A percentile compares a stretch with the other conserved stretches of the same genome.
These are phyloP conservation scores for Leguminivora glycinivorella DNA, from an alignment of 1,140 invertebrate genomes.

Conservation along the genomic window DNA sequence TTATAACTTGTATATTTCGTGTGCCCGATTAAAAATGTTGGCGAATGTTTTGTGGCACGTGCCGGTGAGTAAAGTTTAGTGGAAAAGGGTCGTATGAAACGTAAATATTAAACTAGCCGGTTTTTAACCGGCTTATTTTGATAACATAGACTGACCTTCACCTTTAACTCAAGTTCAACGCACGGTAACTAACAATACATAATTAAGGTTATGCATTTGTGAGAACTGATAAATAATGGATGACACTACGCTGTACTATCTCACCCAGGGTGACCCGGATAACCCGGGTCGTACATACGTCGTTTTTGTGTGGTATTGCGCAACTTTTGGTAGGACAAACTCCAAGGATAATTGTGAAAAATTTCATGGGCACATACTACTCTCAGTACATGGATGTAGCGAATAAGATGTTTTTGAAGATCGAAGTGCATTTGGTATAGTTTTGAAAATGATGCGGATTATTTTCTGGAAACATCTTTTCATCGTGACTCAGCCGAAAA, in stretches of 20 bases:
- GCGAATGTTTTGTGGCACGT: neutral
- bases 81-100: neutral
- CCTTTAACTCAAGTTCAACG: slow-evolving; percentile 28
- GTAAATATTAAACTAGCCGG: neutral
- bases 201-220: slow-evolving; percentile 3
- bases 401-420: no score
- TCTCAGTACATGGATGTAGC: no score
- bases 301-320: no score
- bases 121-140: slow-evolving; percentile 5
- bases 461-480: no score
- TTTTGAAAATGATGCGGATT: no score
- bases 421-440: no score
- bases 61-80: neutral
- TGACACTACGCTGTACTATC: neutral
- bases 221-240: neutral
- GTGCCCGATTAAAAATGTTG: slow-evolving; percentile 29
- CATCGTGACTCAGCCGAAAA: no score
- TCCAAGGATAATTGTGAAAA: no score
- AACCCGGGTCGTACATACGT: no score
- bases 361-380: no score
- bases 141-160: slow-evolving; percentile 26
- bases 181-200: neutral
- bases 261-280: neutral
- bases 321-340: no score
- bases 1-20: neutral